These are phyloP conservation scores for Notocelia uddmanniana DNA, from an alignment of 2,888 invertebrate genomes.

Conservation along the genomic window DNA sequence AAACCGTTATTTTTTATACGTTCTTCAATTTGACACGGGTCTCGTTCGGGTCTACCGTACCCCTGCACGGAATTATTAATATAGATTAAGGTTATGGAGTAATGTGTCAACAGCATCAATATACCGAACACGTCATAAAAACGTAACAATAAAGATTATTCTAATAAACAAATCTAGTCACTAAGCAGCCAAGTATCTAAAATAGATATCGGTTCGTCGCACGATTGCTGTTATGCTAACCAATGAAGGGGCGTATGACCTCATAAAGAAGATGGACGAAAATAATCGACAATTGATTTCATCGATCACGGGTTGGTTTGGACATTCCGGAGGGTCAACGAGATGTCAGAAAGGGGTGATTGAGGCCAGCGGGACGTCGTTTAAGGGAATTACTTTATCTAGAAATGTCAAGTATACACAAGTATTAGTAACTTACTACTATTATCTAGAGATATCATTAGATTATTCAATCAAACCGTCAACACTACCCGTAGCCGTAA, in stretches of 20 bases:
- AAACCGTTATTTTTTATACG: too few species aligned
- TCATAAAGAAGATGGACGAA: constrained; percentile 56
- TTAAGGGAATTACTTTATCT: constrained; percentile 12
- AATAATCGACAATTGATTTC: constrained; percentile 71
- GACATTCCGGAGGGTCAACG: constrained; percentile 30
- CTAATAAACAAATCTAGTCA: background rate
- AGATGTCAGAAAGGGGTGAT: constrained; percentile 22
- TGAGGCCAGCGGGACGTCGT: constrained; percentile 1
- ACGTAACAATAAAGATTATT: constrained; percentile 4
- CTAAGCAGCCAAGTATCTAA: constrained; percentile 17
- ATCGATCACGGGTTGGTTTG: constrained; percentile 56
- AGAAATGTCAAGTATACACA: background rate
- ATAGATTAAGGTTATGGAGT: too few species aligned
- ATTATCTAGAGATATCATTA: background rate
- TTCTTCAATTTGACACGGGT: too few species aligned
- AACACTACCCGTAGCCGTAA: background rate
- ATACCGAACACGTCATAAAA: background rate
- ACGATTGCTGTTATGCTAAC: constrained; percentile 40
- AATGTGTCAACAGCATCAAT: background rate
- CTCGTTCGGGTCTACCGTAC: too few species aligned
- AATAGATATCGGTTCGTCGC: constrained; percentile 43
- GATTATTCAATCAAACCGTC: constrained; percentile 3
- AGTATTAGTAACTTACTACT: background rate
- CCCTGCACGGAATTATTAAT: too few species aligned
- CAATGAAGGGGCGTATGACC: constrained; percentile 58